Conservation (phyloP, 2,888 invertebrate species). For the Chaitophorus viminalis region DNA sequence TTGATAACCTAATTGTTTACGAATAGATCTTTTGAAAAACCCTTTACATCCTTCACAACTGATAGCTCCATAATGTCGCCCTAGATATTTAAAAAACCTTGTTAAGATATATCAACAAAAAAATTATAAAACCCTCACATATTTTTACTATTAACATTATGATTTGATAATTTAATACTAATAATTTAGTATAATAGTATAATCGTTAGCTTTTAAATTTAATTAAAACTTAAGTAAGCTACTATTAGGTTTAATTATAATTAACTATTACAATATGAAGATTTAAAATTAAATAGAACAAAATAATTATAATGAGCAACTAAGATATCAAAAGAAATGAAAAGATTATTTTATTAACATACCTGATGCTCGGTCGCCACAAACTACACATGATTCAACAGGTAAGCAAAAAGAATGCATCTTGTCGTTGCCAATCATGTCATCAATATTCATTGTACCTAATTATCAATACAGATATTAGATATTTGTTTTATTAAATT, state of each 20-base stretch:
- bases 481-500: neutral
- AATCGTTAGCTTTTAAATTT: neutral
- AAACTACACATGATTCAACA: constrained; percentile 91
- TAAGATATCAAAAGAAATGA: too few species aligned
- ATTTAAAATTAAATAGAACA: too few species aligned
- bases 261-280: too few species aligned
- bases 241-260: too few species aligned
- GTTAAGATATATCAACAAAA: neutral
- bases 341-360: constrained; percentile 36
- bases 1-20: constrained; percentile 96
- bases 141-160: neutral
- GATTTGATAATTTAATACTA: neutral
- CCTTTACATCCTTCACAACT: constrained; percentile 98
- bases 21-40: constrained; percentile 96
- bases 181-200: too few species aligned
- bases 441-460: constrained; percentile 40
- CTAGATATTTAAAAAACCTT: constrained; percentile 66
- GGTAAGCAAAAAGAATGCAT: constrained; percentile 72
- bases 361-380: constrained; percentile 94
- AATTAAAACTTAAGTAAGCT: too few species aligned
- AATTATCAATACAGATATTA: neutral
- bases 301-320: too few species aligned
- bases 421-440: constrained; percentile 64
- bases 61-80: constrained; percentile 92
- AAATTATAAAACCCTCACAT: neutral